A percentile compares a stretch with the other conserved stretches of the same genome.
phyloP scores from a whole-genome alignment of 2,797 vertebrate species.

The Varecia variegata region DNA sequence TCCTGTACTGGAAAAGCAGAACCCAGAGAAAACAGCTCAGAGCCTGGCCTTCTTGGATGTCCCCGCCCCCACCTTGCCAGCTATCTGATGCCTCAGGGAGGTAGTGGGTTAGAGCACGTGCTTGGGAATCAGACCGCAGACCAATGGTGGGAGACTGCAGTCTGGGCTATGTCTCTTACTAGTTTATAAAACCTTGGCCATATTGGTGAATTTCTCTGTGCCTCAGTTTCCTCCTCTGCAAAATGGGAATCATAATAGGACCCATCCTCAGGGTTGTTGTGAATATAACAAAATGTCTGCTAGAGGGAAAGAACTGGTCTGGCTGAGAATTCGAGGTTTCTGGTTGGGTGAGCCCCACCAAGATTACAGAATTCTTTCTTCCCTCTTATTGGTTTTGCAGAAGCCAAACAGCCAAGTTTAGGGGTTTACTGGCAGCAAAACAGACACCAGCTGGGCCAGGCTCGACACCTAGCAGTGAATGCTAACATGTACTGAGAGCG shows the following conservation, averaged over 20 bases:
- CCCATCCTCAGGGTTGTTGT: not conserved
- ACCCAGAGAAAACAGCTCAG: not conserved
- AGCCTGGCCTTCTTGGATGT: not conserved
- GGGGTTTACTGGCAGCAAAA: not conserved
- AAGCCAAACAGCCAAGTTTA: not conserved
- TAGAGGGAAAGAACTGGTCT: not conserved
- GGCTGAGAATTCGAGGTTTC: not conserved
- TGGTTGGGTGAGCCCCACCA: not conserved
- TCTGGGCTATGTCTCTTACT: not conserved
- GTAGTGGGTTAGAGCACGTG: not conserved
- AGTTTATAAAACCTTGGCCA: not conserved
- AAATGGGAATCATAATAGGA: not conserved
- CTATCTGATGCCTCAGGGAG: not conserved
- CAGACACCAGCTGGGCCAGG: not conserved
- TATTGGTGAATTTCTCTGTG: not conserved
- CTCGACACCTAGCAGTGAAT: not conserved
- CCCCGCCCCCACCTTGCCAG: not conserved
- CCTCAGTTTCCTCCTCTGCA: constrained; percentile 9
- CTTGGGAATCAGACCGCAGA: not conserved
- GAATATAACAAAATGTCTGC: not conserved
- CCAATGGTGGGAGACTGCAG: not conserved
- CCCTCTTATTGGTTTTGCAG: not conserved
- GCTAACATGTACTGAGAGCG: not conserved
- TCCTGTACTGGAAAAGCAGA: not conserved
- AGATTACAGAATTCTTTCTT: not conserved